Conservation (phyloP, 2,888 invertebrate species). For the Diogma glabrata region DNA sequence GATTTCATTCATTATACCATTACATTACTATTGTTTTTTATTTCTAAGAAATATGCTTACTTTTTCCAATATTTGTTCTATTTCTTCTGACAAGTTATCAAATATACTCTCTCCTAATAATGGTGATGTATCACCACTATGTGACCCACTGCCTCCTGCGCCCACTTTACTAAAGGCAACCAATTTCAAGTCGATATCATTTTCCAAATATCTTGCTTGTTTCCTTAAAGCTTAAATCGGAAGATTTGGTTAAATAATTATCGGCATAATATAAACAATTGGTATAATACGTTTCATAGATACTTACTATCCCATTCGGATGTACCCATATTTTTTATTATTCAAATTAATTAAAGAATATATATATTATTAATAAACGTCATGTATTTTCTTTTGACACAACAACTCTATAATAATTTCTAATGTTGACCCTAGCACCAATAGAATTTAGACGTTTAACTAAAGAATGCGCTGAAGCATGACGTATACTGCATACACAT, state of each 20-base stretch:
- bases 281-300: background rate
- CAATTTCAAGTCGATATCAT: conserved; percentile 91
- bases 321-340: conserved; percentile 9
- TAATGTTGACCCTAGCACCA: too few relatives aligned
- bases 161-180: conserved; percentile 93
- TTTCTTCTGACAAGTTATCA: conserved; percentile 84
- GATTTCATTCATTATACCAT: too few relatives aligned
- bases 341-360: too few relatives aligned
- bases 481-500: too few relatives aligned
- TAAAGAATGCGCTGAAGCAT: too few relatives aligned
- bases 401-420: too few relatives aligned
- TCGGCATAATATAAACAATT: background rate
- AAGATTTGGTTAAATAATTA: conserved; percentile 3
- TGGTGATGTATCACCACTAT: conserved; percentile 59
- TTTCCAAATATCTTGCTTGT: conserved; percentile 86
- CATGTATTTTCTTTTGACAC: too few relatives aligned
- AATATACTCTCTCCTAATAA: conserved; percentile 86
- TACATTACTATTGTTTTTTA: too few relatives aligned
- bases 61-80: conserved; percentile 75
- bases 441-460: too few relatives aligned
- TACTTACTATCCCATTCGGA: conserved; percentile 8
- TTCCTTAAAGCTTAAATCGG: conserved; percentile 66
- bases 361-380: too few relatives aligned
- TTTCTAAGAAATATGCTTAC: conserved; percentile 35
- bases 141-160: conserved; percentile 45